Evolutionary conservation across 2,113 vertebrate genomes (phyloP), one percentile per base, ranked within the genome.

Genomic region (Crotalus viridis): DNA sequence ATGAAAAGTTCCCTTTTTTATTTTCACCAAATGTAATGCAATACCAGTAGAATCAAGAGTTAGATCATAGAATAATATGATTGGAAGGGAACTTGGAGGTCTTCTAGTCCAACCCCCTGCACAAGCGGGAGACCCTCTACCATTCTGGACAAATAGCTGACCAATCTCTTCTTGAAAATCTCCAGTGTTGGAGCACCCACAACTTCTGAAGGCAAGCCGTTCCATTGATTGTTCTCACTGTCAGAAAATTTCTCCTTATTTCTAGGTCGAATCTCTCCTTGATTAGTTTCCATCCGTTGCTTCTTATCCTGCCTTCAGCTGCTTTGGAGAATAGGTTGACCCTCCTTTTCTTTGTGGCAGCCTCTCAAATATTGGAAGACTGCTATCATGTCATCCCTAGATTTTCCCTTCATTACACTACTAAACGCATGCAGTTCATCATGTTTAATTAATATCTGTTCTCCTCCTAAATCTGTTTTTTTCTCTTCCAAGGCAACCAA

Each of bases 1-100:
- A 88, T 43, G 21, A 92, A 90, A 89, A 0, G 33, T 91, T 95
- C 92, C 85, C 10, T 10, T 28, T 69, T 87, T 74, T 26, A 54
- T 24, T 54, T 13, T 22, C 10, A 3, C 21, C 51, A 24, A 55
- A 1, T 55, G 54, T 17, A 74, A 33, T 39, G 69, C 15, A 39
- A 5, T 39, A 19, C n/a, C n/a, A 19, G 13, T 74, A 74, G 69
- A 74, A 39, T 39, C n/a, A 74, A 33, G 13, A 39, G 5, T 15
- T 33, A 19, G 10, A 28, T 13, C 10, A 64, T n/a, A 64, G 61
- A n/a, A 64, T n/a, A 64, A 64, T 64, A n/a, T 13, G 26, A 1
- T 64, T 64, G 10, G 26, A 64, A 64, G 61, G 26, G 4, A 64
- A 10, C 61, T n/a, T 64, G 26, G 4, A 64, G 26, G 1, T 64